Evolutionary conservation across 1,140 invertebrate genomes (phyloP).

Genomic region (Tribolium castaneum): DNA sequence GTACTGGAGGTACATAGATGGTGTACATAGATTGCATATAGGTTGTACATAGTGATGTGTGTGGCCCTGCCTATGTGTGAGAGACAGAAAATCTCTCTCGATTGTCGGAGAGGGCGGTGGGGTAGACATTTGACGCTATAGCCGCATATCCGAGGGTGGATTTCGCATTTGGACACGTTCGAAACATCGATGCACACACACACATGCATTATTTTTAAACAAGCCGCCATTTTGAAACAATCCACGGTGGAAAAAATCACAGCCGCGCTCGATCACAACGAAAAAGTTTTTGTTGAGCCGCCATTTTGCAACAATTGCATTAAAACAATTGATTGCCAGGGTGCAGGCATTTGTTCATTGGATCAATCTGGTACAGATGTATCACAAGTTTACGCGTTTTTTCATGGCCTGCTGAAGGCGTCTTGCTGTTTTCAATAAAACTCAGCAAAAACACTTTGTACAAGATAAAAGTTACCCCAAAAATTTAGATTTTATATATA

Average conservation of each 20-base stretch:
- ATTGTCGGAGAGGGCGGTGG: slow-evolving; percentile 41
- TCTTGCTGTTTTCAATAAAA: too few relatives aligned
- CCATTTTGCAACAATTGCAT: neutral
- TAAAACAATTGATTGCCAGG: neutral
- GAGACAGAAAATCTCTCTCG: slow-evolving; percentile 42
- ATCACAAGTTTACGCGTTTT: too few relatives aligned
- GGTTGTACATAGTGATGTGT: slow-evolving; percentile 53
- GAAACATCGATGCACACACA: slow-evolving; percentile 22
- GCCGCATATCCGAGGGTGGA: slow-evolving; percentile 38
- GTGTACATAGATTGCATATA: slow-evolving; percentile 50
- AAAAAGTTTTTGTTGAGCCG: neutral
- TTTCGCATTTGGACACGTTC: slow-evolving; percentile 42
- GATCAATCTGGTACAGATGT: too few relatives aligned
- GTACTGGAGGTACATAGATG: slow-evolving; percentile 51
- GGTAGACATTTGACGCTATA: slow-evolving; percentile 43
- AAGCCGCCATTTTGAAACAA: neutral
- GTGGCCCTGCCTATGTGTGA: slow-evolving; percentile 47
- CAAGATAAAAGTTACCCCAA: too few relatives aligned
- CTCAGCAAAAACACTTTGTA: too few relatives aligned
- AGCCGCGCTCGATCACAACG: too few relatives aligned
- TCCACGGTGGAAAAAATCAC: neutral
- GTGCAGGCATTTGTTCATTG: too few relatives aligned
- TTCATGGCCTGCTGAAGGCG: too few relatives aligned
- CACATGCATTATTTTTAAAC: slow-evolving; percentile 1
- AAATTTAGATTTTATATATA: too few relatives aligned